These are phyloP conservation scores for Coracopsis vasa DNA, from an alignment of 2,113 vertebrate species.

Conservation along the genomic window DNA sequence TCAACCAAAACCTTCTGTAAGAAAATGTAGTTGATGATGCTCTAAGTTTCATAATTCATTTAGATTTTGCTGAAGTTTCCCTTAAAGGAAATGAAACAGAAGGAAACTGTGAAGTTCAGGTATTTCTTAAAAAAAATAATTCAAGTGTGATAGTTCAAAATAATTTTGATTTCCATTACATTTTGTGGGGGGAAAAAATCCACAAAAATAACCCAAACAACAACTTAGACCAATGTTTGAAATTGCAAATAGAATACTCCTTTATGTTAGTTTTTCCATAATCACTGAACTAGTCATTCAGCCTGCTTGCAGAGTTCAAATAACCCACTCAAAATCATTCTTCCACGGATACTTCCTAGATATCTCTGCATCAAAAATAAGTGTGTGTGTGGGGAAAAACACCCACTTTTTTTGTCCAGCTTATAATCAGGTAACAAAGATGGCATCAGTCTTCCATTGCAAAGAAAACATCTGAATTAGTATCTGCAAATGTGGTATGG, in stretches of 20 bases:
- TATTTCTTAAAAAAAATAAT: neutral
- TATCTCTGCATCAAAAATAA: neutral
- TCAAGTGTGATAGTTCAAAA: neutral
- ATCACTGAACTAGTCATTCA: neutral
- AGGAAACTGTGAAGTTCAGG: neutral
- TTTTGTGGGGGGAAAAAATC: neutral
- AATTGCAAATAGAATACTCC: neutral
- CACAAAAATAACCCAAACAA: neutral
- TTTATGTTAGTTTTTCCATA: neutral
- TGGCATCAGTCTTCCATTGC: neutral
- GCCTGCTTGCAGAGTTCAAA: neutral
- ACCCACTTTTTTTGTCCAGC: neutral
- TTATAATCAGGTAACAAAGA: neutral
- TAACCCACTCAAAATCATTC: neutral
- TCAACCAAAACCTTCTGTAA: neutral
- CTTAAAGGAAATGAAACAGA: neutral
- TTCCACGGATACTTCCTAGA: neutral
- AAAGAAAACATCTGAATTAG: neutral
- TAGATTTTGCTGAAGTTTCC: neutral
- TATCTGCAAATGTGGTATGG: neutral
- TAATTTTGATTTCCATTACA: neutral
- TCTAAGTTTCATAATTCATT: neutral
- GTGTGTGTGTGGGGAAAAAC: too few relatives aligned
- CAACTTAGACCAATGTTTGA: neutral
- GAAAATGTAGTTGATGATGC: neutral